Base-by-base conservation (phyloP, 2,888 invertebrate species). In the Cancer borealis region DNA sequence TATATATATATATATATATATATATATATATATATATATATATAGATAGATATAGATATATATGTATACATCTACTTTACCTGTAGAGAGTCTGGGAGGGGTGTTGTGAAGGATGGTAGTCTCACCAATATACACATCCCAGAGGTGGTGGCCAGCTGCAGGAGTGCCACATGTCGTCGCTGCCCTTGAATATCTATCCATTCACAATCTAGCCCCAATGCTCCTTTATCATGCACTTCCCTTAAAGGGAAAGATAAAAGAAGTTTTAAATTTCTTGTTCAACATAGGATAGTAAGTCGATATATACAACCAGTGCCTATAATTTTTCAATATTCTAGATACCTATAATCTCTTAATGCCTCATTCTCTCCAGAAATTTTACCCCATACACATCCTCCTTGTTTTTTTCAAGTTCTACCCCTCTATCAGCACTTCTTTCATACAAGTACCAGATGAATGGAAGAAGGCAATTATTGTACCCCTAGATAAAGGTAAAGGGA, bases 111-210 rank as follows among this genome's bases (percentile, higher is more conserved):
- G 60, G 97, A 97, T 95, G 97, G 97, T 1, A 98, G 96, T 92
- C 98, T 97, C 96, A 98, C 97, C 1, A 98, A 96, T 0, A 97
- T 97, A 96, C 98, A 98, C 93, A 97, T 97, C 0, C 98, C 98
- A 96, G 97, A 97, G 95, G 97, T 97, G 0, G 98, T 97, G 4
- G 98, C 98, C 0, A 98, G 96, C 96, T 98, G 98, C 3, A 98
- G 96, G 6, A 98, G 96, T 0, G 98, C 98, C 17, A 98, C 97
- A 0, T 98, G 94, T 49, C 91, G 91, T 12, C 94, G 92, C 14
- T 4, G 4, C 2, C 92, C 87, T 0, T 39, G 45, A 5, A 17
- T 21, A 8, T 91, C 54, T 21, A 93, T 90, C 95, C 95, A 95
- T 89, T 95, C 95, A 92, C 95, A 95, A 93, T 95, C 95, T 47